Evolutionary conservation across 2,888 invertebrate genomes (phyloP).

Genomic region (Osedax frankpressi): DNA sequence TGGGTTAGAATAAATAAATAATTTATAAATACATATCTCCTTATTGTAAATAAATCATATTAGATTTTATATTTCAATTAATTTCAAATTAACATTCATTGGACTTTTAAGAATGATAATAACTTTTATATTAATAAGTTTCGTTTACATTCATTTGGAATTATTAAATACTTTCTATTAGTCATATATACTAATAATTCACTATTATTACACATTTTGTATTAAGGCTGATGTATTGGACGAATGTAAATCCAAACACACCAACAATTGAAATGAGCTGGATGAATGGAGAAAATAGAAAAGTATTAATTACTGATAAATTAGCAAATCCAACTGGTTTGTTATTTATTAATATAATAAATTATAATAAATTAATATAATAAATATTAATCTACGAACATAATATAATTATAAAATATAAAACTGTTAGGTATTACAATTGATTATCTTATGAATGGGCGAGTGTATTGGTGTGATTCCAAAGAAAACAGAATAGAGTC

Average conservation of each 20-base stretch:
- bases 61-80: too few species aligned
- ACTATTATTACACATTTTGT: too few species aligned
- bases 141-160: too few species aligned
- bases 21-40: too few species aligned
- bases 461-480: conserved; percentile 87
- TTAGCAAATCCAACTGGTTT: conserved; percentile 20
- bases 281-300: conserved; percentile 86
- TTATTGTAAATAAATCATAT: too few species aligned
- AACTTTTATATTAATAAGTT: too few species aligned
- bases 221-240: conserved; percentile 80
- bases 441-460: conserved; percentile 62
- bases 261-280: conserved; percentile 79
- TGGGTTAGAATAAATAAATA: conserved; percentile 44
- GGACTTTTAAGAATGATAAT: too few species aligned
- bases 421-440: conserved; percentile 73
- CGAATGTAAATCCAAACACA: conserved; percentile 75
- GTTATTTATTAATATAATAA: not conserved
- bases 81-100: too few species aligned
- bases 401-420: not conserved
- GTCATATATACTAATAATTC: too few species aligned
- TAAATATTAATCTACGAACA: too few species aligned
- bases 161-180: too few species aligned
- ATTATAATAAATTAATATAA: too few species aligned
- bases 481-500: conserved; percentile 52
- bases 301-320: conserved; percentile 57